Evolutionary conservation across 2,888 invertebrate genomes (phyloP).

Genomic region (Matsumyia berberina): DNA sequence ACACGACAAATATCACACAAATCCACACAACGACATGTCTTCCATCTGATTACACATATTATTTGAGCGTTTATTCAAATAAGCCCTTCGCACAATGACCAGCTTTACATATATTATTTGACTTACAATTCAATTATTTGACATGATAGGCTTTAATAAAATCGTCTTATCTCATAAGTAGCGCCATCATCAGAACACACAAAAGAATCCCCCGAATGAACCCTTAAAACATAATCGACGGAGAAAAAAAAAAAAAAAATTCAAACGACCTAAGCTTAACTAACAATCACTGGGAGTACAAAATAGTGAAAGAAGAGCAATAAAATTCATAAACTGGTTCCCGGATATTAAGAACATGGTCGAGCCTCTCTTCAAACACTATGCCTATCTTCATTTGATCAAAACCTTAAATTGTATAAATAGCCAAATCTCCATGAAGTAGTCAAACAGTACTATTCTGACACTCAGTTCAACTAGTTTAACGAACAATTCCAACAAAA

Average conservation of each 20-base stretch:
- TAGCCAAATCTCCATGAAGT: background rate
- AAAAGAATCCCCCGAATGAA: background rate
- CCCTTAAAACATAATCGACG: background rate
- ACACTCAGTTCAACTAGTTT: conserved; percentile 31
- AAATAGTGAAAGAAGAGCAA: conserved; percentile 21
- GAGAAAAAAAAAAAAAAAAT: too few species aligned
- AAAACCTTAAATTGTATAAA: conserved; percentile 35
- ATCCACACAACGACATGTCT: background rate
- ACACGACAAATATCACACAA: background rate
- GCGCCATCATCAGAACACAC: background rate
- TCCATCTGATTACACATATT: background rate
- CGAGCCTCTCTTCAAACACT: background rate
- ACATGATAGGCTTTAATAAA: background rate
- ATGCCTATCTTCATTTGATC: background rate
- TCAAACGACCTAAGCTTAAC: background rate
- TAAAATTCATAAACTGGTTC: conserved; percentile 28
- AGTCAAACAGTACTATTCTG: conserved; percentile 34
- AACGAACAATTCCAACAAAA: background rate
- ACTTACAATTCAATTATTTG: background rate
- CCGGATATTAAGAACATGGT: conserved; percentile 17
- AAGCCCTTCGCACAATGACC: background rate
- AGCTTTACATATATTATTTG: background rate
- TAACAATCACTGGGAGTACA: background rate
- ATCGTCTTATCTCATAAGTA: background rate
- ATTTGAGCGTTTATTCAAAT: background rate